Percentiles rank a stretch among this genome's conserved stretches.
Conservation (phyloP, 2,888 invertebrate species). For the Machimus atricapillus region DNA sequence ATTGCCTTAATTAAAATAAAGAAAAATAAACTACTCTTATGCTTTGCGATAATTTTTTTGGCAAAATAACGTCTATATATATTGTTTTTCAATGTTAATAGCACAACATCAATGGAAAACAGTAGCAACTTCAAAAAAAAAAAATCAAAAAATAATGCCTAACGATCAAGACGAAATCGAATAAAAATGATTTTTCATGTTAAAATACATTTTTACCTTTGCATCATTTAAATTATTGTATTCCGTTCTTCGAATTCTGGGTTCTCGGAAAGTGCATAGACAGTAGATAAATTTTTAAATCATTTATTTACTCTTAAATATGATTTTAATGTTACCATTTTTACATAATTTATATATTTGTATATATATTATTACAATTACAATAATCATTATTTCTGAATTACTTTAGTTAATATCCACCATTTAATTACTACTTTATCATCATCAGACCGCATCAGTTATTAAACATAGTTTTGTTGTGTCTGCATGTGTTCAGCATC, state of each 20-base stretch:
- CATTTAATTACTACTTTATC: slow-evolving; percentile 38
- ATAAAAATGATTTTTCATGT: no score
- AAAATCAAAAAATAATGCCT: no score
- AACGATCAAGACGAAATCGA: no score
- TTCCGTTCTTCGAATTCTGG: no score
- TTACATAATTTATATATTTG: slow-evolving; percentile 51
- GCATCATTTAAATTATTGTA: no score
- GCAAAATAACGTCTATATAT: not conserved
- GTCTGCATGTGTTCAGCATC: slow-evolving; percentile 7
- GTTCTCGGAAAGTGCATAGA: not conserved
- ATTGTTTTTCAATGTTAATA: slow-evolving; percentile 63
- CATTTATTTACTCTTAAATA: slow-evolving; percentile 51
- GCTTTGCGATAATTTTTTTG: not conserved
- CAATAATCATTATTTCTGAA: slow-evolving; percentile 46
- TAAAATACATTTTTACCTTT: not conserved
- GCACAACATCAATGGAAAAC: slow-evolving; percentile 70
- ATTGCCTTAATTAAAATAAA: no score
- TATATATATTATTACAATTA: slow-evolving; percentile 51
- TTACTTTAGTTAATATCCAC: slow-evolving; percentile 42
- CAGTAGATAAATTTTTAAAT: slow-evolving; percentile 46
- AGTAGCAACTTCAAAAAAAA: slow-evolving; percentile 67
- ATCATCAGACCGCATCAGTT: slow-evolving; percentile 7
- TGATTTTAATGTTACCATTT: slow-evolving; percentile 49
- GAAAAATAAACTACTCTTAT: no score
- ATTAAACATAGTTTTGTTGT: slow-evolving; percentile 33